Evolutionary conservation across 2,113 vertebrate species (phyloP), one percentile per base, ranked within the genome.

Genomic region (Antigone vipio): DNA sequence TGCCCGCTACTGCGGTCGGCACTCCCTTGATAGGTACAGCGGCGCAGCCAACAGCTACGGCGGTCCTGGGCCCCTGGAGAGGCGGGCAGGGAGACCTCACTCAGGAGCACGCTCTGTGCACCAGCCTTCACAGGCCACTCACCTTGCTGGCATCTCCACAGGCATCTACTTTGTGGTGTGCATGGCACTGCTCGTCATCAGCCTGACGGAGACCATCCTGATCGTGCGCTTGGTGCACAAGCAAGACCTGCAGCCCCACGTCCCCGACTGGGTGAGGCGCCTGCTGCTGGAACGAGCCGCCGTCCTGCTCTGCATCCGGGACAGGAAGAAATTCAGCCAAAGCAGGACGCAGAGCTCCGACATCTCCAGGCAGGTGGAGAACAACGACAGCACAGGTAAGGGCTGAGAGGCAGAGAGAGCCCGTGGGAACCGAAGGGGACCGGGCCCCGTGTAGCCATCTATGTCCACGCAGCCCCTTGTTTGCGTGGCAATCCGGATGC

Each of bases 151-250:
- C 38, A 5, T 30, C 38, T 45, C 69, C 66, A 1, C 96, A 99
- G 99, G 99, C 23, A 97, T 99, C 93, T 99, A 99, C 95, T 99
- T 99, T 4, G 98, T 99, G 72, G 99, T 99, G 40, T 99, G 99
- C 97, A 99, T 99, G 99, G 99, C 99, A 0, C 97, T 99, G 78
- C 98, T 99, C 29, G 99, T 99, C 84, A 98, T 99, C 97, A 99
- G 99, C 97, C 97, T 99, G 87, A 99, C 98, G 0, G 99, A 99
- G 96, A 99, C 99, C 8, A 99, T 99, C 93, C 93, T 99, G 94
- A 99, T 99, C 0, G 99, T 99, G 69, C 97, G 99, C 42, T 95
- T 99, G 97, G 99, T 99, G 32, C 99, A 99, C 96, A 99, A 99
- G 83, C 99, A 99, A 86, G 99, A 99, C 83, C 98, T 99, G 87